phyloP scores from a whole-genome alignment of 2,797 vertebrate genomes.

The Chaetophractus vellerosus region DNA sequence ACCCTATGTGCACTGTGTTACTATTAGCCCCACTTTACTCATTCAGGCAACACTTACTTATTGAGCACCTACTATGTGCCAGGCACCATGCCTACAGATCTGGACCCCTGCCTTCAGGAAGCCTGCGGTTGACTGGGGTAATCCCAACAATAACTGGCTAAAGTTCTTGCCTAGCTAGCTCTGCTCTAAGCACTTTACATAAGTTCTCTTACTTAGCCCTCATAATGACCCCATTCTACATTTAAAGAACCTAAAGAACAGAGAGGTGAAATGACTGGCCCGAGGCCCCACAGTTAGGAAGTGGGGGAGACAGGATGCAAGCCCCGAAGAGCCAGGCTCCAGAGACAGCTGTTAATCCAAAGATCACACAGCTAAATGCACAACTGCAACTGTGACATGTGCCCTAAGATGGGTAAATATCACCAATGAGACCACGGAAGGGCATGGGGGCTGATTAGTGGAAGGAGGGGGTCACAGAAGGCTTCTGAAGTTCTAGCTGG shows the following conservation, averaged over 20 bases:
- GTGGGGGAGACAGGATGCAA: not conserved
- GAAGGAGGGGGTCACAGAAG: not conserved
- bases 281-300: not conserved
- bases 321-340: not conserved
- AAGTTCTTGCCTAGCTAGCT: not conserved
- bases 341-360: not conserved
- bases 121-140: rapidly evolving
- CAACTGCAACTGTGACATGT: rapidly evolving
- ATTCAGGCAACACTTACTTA: too few relatives aligned
- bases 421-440: not conserved
- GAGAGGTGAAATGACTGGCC: not conserved
- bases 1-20: not conserved
- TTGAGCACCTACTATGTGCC: not conserved
- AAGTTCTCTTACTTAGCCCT: not conserved
- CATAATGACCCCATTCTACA: not conserved
- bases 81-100: not conserved
- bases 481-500: not conserved
- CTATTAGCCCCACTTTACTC: too few relatives aligned
- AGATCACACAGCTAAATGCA: not conserved
- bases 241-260: not conserved
- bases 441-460: too few relatives aligned
- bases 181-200: not conserved
- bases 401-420: rapidly evolving
- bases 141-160: not conserved
- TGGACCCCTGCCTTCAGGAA: not conserved